phyloP scores from a whole-genome alignment of 2,797 vertebrate species.

The Peromyscus aztecus region DNA sequence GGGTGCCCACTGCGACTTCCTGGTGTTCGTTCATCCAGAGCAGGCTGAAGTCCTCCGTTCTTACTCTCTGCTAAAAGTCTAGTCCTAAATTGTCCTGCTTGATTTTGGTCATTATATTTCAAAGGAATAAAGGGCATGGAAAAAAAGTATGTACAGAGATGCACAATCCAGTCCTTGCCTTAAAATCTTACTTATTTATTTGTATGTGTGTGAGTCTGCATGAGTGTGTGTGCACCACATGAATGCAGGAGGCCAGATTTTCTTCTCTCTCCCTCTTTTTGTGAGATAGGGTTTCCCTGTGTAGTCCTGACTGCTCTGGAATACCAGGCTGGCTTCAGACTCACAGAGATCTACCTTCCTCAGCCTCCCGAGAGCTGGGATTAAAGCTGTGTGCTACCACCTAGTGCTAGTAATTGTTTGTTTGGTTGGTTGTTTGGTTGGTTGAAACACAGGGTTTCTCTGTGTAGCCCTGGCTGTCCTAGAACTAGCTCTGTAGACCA shows the following conservation, averaged over 20 bases:
- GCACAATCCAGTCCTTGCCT: not conserved
- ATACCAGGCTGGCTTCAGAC: not conserved
- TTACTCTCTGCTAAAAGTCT: not conserved
- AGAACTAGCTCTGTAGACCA: not conserved
- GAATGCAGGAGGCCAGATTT: not conserved
- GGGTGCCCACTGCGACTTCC: not conserved
- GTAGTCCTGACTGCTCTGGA: not conserved
- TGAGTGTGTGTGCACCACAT: not conserved
- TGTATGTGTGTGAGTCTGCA: not conserved
- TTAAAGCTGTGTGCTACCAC: not conserved
- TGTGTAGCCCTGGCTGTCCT: too few relatives aligned
- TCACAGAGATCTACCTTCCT: not conserved
- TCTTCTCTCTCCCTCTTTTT: not conserved
- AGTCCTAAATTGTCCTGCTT: not conserved
- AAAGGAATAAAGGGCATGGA: not conserved
- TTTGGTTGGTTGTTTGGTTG: not conserved
- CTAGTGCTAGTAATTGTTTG: not conserved
- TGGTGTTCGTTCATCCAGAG: constrained; percentile 14
- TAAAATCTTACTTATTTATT: not conserved
- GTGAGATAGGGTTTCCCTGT: not conserved
- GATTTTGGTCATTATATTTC: not conserved
- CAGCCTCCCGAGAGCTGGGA: not conserved
- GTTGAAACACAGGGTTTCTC: not conserved
- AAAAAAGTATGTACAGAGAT: not conserved
- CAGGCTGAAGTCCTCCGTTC: not conserved